A percentile compares a stretch with the other conserved stretches of the same genome.
Conservation (phyloP, 2,888 invertebrate genomes). For the Ptychoptera contaminata region DNA sequence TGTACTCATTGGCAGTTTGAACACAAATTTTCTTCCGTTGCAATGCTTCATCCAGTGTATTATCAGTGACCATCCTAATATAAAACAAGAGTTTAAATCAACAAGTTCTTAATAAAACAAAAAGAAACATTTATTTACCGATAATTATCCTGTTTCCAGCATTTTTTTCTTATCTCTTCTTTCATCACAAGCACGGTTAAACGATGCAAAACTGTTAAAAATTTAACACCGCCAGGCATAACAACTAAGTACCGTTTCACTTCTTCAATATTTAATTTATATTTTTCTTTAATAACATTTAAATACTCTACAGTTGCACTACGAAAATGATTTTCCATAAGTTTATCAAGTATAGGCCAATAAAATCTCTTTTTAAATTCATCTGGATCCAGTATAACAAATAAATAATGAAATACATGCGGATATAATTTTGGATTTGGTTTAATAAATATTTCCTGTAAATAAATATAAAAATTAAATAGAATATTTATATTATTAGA, state of each 20-base stretch:
- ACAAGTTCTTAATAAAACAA: no score
- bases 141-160: no score
- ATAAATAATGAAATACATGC: conserved; percentile 26
- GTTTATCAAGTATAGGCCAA: conserved; percentile 29
- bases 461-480: no score
- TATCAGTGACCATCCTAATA: no score
- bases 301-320: conserved; percentile 25
- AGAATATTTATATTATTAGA: no score
- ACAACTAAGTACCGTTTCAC: conserved; percentile 27
- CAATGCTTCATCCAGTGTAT: no score
- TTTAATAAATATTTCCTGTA: conserved; percentile 27
- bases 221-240: conserved; percentile 29
- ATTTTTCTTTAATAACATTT: conserved; percentile 24
- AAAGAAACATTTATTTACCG: no score
- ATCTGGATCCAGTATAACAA: conserved; percentile 22
- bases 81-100: no score
- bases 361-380: conserved; percentile 29
- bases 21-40: no score
- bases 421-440: conserved; percentile 27
- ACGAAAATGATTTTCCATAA: conserved; percentile 22
- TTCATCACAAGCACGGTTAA: conserved; percentile 22
- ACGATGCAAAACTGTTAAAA: conserved; percentile 24
- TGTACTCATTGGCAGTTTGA: no score
- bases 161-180: conserved; percentile 19
- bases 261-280: conserved; percentile 23